Conservation (phyloP, 37 sponge, comb jelly and placozoan species). For the Chondrosia reniformis region DNA sequence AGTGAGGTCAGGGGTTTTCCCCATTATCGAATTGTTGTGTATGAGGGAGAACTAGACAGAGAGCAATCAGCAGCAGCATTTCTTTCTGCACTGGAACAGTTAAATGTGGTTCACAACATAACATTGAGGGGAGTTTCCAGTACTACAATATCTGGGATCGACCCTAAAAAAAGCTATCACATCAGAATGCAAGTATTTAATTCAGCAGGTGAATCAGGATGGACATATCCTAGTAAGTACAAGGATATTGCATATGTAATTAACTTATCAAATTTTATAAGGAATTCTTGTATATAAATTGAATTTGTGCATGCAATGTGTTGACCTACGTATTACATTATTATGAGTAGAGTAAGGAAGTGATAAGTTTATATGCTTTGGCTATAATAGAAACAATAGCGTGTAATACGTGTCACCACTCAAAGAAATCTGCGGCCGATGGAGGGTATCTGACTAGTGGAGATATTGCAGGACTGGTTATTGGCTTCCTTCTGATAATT, state of each 20-base stretch:
- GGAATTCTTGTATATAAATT: no score
- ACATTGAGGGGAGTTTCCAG: no score
- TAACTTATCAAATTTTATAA: no score
- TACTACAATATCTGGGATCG: background rate
- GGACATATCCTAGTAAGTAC: conserved; percentile 16
- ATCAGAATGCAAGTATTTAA: background rate
- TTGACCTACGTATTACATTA: background rate
- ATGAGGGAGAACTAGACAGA: background rate
- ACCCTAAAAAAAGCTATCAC: background rate
- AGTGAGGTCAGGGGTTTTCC: background rate
- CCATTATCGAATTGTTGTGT: background rate
- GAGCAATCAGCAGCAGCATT: background rate
- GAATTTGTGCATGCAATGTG: no score
- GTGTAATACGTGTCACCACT: no score
- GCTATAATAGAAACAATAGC: no score
- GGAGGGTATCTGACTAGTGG: background rate
- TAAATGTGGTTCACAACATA: background rate
- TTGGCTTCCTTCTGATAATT: background rate
- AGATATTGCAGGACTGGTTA: background rate
- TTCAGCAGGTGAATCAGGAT: background rate
- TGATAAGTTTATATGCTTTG: no score
- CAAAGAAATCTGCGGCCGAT: no score
- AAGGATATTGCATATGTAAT: no score
- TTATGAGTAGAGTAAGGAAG: background rate
- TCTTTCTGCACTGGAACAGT: background rate